Percentiles rank a stretch among this genome's conserved stretches.
phyloP scores from a whole-genome alignment of 2,888 invertebrate species.

The Physocephala rufipes region DNA sequence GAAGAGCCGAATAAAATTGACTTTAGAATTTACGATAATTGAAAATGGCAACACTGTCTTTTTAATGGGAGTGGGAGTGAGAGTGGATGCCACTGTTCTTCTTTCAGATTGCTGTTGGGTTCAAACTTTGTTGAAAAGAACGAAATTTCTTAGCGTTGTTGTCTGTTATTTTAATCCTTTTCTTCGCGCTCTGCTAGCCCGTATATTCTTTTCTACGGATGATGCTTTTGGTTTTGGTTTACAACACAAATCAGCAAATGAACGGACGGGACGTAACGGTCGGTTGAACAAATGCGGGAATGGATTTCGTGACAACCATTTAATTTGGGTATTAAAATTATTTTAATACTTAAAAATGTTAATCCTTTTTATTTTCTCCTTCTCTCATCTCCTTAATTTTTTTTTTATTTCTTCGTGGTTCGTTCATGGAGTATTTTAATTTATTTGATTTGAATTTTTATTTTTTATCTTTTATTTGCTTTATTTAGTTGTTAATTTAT shows the following conservation, averaged over 20 bases:
- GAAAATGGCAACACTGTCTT: slow-evolving; percentile 26
- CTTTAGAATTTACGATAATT: slow-evolving; percentile 20
- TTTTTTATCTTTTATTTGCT: too few species aligned
- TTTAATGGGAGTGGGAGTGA: slow-evolving; percentile 22
- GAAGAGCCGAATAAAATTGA: neutral
- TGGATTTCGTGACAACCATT: slow-evolving; percentile 48
- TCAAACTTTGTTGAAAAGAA: slow-evolving; percentile 7
- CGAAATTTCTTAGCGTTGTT: slow-evolving; percentile 17
- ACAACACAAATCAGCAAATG: too few species aligned
- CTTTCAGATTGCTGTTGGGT: slow-evolving; percentile 8
- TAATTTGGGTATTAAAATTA: slow-evolving; percentile 48
- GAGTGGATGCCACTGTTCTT: neutral
- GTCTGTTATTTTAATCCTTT: slow-evolving; percentile 28
- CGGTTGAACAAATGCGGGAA: neutral
- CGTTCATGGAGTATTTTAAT: too few species aligned
- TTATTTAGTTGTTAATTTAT: too few species aligned
- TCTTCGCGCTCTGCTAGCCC: neutral
- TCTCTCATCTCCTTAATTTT: too few species aligned
- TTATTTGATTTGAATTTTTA: too few species aligned
- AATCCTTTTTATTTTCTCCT: too few species aligned
- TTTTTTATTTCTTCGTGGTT: too few species aligned
- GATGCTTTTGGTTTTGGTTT: neutral
- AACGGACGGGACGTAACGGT: too few species aligned
- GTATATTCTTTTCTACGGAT: neutral
- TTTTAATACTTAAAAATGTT: too few species aligned